phyloP scores from a whole-genome alignment of 2,888 invertebrate genomes.

The Pilophorus perplexus region DNA sequence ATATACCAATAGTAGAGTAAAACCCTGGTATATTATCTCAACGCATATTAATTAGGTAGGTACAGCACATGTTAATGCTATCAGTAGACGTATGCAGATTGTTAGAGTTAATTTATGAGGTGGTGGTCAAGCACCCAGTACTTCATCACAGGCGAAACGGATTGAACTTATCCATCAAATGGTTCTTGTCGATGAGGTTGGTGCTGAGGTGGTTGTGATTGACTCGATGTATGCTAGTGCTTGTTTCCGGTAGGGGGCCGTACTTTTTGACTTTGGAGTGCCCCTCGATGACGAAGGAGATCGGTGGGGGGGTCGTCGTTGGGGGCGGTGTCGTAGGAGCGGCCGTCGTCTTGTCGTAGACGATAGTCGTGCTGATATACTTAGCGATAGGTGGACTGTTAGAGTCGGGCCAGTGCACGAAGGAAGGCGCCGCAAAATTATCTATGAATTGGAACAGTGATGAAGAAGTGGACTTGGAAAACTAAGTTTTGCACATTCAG shows the following conservation, averaged over 20 bases:
- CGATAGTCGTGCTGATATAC: slow-evolving; percentile 40
- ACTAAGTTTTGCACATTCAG: too few species aligned
- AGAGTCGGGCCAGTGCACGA: slow-evolving; percentile 24
- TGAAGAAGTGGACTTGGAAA: too few species aligned
- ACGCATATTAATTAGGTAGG: too few species aligned
- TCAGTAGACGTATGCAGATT: too few species aligned
- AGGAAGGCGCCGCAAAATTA: slow-evolving; percentile 45
- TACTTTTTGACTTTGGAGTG: slow-evolving; percentile 45
- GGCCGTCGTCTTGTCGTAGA: slow-evolving; percentile 41
- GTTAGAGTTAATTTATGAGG: too few species aligned
- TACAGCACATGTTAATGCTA: too few species aligned
- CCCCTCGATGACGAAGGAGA: slow-evolving; percentile 38
- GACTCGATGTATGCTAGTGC: slow-evolving; percentile 39
- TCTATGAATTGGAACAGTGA: too few species aligned
- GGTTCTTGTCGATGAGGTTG: slow-evolving; percentile 23
- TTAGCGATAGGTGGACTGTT: slow-evolving; percentile 26
- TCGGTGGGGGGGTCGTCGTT: not conserved
- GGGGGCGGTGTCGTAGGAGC: slow-evolving; percentile 37
- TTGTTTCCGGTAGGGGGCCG: slow-evolving; percentile 42
- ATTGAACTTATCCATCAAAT: slow-evolving; percentile 15
- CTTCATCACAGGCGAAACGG: slow-evolving; percentile 11
- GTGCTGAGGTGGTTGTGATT: slow-evolving; percentile 38
- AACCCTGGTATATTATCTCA: too few species aligned
- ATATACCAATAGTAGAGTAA: too few species aligned
- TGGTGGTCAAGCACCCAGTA: too few species aligned